phyloP scores from a whole-genome alignment of 2,888 invertebrate genomes.

The Blomia tropicalis region DNA sequence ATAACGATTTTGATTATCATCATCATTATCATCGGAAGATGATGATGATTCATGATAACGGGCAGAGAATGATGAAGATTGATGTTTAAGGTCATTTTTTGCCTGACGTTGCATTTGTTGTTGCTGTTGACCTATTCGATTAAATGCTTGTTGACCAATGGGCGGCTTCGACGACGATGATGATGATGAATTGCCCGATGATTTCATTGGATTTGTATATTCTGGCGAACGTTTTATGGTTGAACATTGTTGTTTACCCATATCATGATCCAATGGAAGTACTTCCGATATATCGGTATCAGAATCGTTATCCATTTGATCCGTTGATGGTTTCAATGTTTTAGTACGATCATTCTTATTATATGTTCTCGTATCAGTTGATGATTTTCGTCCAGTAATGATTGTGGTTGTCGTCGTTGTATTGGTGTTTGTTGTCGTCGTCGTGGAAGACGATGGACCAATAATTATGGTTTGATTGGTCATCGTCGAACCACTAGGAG shows the following conservation, averaged over 20 bases:
- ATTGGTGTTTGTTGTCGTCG: neutral
- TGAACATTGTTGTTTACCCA: neutral
- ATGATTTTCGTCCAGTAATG: neutral
- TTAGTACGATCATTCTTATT: constrained; percentile 5
- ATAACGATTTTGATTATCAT: neutral
- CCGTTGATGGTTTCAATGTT: neutral
- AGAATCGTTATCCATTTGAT: neutral
- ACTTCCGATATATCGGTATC: constrained; percentile 11
- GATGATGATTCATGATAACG: neutral
- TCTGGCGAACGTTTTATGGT: neutral
- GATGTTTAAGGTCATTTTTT: neutral
- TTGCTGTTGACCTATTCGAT: too few species aligned
- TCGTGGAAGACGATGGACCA: neutral
- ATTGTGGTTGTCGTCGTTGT: neutral
- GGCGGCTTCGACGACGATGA: neutral
- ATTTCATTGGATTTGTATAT: neutral
- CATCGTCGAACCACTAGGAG: neutral
- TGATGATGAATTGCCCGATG: neutral
- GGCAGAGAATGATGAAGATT: too few species aligned
- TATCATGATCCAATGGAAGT: neutral
- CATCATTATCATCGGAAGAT: neutral
- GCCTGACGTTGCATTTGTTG: neutral
- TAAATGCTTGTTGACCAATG: neutral
- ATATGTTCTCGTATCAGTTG: constrained; percentile 11
- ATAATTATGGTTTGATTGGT: neutral